Base-by-base conservation (phyloP, 2,888 invertebrate species). In the Cantharis nigra region DNA sequence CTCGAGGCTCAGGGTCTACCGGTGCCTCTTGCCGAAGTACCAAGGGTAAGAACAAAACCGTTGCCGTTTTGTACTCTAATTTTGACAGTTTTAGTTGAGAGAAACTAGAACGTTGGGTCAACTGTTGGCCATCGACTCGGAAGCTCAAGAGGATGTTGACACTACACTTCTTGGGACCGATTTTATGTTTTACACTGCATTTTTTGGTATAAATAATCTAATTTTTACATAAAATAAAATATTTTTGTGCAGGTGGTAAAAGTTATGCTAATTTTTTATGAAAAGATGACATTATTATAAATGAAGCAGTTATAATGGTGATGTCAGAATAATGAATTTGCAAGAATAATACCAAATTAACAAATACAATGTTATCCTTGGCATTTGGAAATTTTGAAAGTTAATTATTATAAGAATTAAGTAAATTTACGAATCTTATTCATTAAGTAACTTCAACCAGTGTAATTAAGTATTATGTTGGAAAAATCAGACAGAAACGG, bases 111-210 rank as follows among this genome's bases (percentile, higher is more conserved):
- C 85, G 70, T 86, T 86, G 64, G 84, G 84, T 65, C 87, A 87
- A 77, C 79, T 95, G 85, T 91, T 96, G 81, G 94, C 95, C 5
- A 93, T 96, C 85, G 95, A 96, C 83, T 91, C 93, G 9, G 93
- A 94, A 33, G 91, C 92, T 0, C 92, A 93, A 76, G 94, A 94
- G 82, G 94, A 95, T 86, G 92, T 93, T 9, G 95, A 96, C 85
- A 94, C 94, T 85, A 94, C 94, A 84, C 91, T 97, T 77, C 92
- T 97, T 70, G 97, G 97, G 80, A 97, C 97, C 30, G 97, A 97
- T 87, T 94, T 97, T 84, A 97, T 97, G 94, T 97, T 97, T 89
- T 93, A 97, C 82, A 95, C 96, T 79, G 96, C 97, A 63, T 97
- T 97, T 89, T 93, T 97, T 85, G 94, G 95, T 96, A 89, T 90